Base-by-base conservation (phyloP, 2,888 invertebrate species). In the Poecilobothrus nobilitatus region DNA sequence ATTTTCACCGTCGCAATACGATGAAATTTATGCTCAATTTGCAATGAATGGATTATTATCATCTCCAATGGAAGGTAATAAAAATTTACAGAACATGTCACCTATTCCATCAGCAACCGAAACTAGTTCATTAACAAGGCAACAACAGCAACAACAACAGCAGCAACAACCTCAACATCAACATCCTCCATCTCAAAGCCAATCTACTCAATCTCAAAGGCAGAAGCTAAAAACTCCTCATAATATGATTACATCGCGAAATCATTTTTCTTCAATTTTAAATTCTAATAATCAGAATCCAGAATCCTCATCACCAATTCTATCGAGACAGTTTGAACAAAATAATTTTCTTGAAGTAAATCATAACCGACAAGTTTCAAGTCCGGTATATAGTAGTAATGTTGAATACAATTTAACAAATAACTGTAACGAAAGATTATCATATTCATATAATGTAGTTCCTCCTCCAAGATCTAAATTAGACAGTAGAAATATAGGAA, bases 401-500 rank as follows among this genome's bases (percentile, higher is more conserved):
- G 70, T 70, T 10, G 70, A 69, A 20, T 72, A 73, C 37, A 73
- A 72, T 67, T 73, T 71, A 2, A 74, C 74, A 71, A 72, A 71
- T 5, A 71, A 68, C 2, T 67, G 71, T 9, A 73, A 74, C 27
- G 72, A 72, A 20, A 73, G 72, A 71, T 70, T 76, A 6, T 73
- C 75, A 4, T 84, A 84, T 72, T 83, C 83, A 20, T 84, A 84
- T 71, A 84, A 84, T 69, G 80, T 84, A 2, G 83, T 84, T 71
- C 86, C 86, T 22, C 86, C 87, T 18, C 84, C 87, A 3, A 85
- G 88, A 75, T 85, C 85, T 9, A 87, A 87, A 72, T 74, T 76
- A n/a, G 76, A 77, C 68, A 75, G 76, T 65, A 70, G 73, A 18
- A 72, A 73, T 41, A 6, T 53, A n/a, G 15, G 9, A 18, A 53